Evolutionary conservation across 2,888 invertebrate species (phyloP).

Genomic region (Dascillus cervinus): DNA sequence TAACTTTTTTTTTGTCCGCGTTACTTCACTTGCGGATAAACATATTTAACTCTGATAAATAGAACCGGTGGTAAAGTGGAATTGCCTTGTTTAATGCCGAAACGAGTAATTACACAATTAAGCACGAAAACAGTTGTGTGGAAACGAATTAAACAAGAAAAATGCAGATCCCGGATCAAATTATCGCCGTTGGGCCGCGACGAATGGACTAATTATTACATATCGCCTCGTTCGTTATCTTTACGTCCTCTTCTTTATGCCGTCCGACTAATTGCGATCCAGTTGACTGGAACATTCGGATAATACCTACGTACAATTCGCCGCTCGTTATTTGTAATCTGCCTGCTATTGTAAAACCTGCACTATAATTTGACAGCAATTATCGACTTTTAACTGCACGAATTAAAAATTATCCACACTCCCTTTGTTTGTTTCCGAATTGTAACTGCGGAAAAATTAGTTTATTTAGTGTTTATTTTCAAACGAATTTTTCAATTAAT

Average conservation of each 20-base stretch:
- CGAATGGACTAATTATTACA: slow-evolving; percentile 11
- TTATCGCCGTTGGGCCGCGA: slow-evolving; percentile 10
- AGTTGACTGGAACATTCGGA: slow-evolving; percentile 1
- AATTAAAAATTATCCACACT: no score
- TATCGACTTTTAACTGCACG: no score
- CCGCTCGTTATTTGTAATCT: no score
- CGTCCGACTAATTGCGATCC: slow-evolving; percentile 7
- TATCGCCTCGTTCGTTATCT: slow-evolving; percentile 7
- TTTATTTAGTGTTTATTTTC: no score
- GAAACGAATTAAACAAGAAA: slow-evolving; percentile 8
- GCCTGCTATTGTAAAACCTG: no score
- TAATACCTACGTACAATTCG: no score
- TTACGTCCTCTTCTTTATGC: slow-evolving; percentile 7
- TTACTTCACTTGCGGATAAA: no score
- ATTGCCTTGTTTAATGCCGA: slow-evolving; percentile 9
- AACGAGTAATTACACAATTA: slow-evolving; percentile 18
- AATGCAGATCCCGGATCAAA: slow-evolving; percentile 7
- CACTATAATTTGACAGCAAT: no score
- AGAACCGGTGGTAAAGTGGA: slow-evolving; percentile 7
- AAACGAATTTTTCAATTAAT: no score
- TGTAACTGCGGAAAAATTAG: no score
- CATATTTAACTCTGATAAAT: slow-evolving; percentile 8
- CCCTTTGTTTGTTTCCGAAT: no score
- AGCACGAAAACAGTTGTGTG: slow-evolving; percentile 9
- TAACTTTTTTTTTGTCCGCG: no score